These are phyloP conservation scores for Drosophila ohnishii DNA, from an alignment of 1,140 invertebrate species.

Conservation along the genomic window DNA sequence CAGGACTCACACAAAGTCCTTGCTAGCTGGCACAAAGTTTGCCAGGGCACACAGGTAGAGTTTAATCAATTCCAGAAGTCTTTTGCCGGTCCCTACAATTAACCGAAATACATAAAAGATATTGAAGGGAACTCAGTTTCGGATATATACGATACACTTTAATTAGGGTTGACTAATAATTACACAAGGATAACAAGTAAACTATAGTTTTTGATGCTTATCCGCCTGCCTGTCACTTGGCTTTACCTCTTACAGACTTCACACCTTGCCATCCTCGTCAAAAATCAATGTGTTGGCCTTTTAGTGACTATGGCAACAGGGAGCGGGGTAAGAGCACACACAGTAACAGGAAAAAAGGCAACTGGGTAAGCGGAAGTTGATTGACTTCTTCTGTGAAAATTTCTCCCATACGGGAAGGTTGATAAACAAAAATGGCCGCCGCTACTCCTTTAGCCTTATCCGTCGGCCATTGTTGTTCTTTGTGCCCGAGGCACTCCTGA, in stretches of 20 bases:
- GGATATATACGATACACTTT: background rate
- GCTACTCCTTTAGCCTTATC: conserved; percentile 29
- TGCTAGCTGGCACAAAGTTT: conserved; percentile 56
- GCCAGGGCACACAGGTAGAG: conserved; percentile 60
- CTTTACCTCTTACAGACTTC: conserved; percentile 6
- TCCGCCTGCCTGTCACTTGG: background rate
- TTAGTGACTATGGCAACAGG: conserved; percentile 40
- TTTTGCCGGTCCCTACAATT: background rate
- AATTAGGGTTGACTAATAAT: background rate
- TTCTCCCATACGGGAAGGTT: conserved; percentile 67
- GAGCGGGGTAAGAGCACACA: background rate
- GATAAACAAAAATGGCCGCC: conserved; percentile 72
- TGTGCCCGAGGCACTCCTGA: conserved; percentile 18
- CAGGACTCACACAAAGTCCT: conserved; percentile 13
- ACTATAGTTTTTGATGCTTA: background rate
- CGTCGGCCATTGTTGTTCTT: conserved; percentile 36
- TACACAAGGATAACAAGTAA: background rate
- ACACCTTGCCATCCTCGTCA: conserved; percentile 2
- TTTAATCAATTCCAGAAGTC: conserved; percentile 46
- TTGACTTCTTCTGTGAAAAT: conserved; percentile 67
- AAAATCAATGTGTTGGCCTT: conserved; percentile 23
- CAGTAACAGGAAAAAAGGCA: conserved; percentile 21
- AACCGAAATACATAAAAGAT: background rate
- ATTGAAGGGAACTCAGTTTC: background rate
- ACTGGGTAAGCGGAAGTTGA: conserved; percentile 61